Evolutionary conservation across 2,797 vertebrate species (phyloP), one percentile per base, ranked within the genome.

Genomic region (Diglossa cyanea): DNA sequence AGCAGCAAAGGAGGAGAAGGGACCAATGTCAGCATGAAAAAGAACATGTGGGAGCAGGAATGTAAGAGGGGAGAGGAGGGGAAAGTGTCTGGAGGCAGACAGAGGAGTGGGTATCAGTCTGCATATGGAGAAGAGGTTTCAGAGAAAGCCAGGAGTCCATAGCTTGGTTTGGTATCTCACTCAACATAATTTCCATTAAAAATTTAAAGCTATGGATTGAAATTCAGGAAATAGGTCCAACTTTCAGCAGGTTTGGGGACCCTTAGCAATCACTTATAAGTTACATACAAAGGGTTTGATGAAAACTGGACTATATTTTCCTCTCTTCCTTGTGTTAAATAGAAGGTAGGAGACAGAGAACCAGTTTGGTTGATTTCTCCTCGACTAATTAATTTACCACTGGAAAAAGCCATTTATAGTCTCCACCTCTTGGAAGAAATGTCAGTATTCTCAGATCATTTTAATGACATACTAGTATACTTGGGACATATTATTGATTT

Each of bases 1-100:
- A 97, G 78, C 71, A 93, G 79, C 88, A 95, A 96, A 79, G 37
- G 83, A 94, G 86, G 65, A 80, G 31, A n/a, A 70, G 35, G 30
- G 14, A 39, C 7, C 2, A 4, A 42, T 8, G 31, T 40, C 31
- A 92, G 47, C 50, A n/a, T 0, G 2, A 74, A 70, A 50, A 93
- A 61, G n/a, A 86, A 79, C 35, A 26, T 1, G 11, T 3, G 5
- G 39, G 23, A 72, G 17, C 0, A 11, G 39, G 35, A 73, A 44
- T 55, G 53, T 58, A 60, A 72, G 17, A 79, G 51, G 20, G 68
- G 6, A 68, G n/a, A 48, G 44, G 23, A 61, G 16, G 12, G 25
- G 28, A 33, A 76, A 54, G 45, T 8, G 35, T 26, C 25, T 19
- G 5, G 8, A 86, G 17, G n/a, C 35, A 66, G 58, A 44, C 6